Conservation (phyloP, 2,888 invertebrate genomes). For the Melanargia galathea region DNA sequence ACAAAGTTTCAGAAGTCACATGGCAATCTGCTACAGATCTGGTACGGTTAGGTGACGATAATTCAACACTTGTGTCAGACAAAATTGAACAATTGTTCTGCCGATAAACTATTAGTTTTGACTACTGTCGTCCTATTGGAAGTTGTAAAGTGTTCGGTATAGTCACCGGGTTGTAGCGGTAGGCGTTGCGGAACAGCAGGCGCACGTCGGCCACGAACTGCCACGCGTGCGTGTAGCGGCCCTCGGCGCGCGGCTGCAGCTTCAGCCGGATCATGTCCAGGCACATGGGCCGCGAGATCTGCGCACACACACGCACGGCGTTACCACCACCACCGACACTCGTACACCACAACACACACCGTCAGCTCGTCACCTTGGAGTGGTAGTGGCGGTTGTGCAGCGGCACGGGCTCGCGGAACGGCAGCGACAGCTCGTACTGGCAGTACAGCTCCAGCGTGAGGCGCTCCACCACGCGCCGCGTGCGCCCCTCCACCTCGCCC, state of each 20-base stretch:
- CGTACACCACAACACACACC: no score
- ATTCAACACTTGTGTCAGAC: no score
- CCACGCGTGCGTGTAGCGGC: constrained; percentile 88
- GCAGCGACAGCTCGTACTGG: constrained; percentile 93
- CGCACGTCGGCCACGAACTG: constrained; percentile 91
- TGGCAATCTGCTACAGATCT: no score
- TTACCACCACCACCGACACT: background rate
- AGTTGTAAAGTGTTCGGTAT: background rate
- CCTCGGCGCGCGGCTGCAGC: constrained; percentile 87
- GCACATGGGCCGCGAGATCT: constrained; percentile 91
- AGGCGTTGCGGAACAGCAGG: constrained; percentile 94
- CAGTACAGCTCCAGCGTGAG: constrained; percentile 95
- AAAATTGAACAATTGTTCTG: no score
- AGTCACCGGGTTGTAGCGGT: constrained; percentile 89
- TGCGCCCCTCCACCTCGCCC: constrained; percentile 78
- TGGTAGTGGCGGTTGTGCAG: constrained; percentile 78
- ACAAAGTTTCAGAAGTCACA: no score
- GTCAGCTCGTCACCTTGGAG: constrained; percentile 52
- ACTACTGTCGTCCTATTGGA: no score
- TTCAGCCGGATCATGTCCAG: constrained; percentile 91
- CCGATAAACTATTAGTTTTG: no score
- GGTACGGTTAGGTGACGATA: no score
- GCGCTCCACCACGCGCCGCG: constrained; percentile 89
- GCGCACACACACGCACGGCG: background rate
- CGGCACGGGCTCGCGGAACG: constrained; percentile 93